These are phyloP conservation scores for Diadumene lineata DNA, from an alignment of 92 coral and sea anemone species.

Conservation along the genomic window DNA sequence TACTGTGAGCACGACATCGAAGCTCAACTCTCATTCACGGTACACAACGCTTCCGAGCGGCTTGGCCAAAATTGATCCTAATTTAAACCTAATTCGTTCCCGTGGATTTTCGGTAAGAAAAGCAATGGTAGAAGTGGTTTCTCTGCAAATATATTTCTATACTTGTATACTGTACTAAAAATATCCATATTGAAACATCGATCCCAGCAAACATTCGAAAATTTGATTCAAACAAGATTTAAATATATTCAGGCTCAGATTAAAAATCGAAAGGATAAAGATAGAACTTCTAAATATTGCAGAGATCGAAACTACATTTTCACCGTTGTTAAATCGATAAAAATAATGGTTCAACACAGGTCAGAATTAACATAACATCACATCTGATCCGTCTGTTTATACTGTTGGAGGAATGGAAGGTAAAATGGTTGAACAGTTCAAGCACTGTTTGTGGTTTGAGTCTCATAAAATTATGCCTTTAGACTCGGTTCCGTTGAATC, in stretches of 20 bases:
- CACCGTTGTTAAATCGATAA: constrained; percentile 9
- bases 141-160: neutral
- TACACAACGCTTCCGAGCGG: neutral
- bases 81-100: neutral
- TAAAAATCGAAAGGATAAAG: constrained; percentile 26
- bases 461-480: neutral
- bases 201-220: neutral
- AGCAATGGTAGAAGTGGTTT: neutral
- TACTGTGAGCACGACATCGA: constrained; percentile 9
- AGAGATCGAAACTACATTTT: constrained; percentile 21
- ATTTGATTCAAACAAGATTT: constrained; percentile 22
- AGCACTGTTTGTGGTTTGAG: neutral
- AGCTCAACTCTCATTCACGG: neutral
- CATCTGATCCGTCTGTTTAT: constrained; percentile 19
- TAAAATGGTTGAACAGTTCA: constrained; percentile 17
- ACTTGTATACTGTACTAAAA: neutral
- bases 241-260: constrained; percentile 12
- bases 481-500: neutral
- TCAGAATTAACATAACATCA: constrained; percentile 39
- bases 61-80: neutral
- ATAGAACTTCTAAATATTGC: constrained; percentile 19
- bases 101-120: neutral
- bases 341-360: constrained; percentile 39
- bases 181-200: neutral
- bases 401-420: constrained; percentile 15